Evolutionary conservation across 2,113 vertebrate species (phyloP).

Genomic region (Lagopus muta): DNA sequence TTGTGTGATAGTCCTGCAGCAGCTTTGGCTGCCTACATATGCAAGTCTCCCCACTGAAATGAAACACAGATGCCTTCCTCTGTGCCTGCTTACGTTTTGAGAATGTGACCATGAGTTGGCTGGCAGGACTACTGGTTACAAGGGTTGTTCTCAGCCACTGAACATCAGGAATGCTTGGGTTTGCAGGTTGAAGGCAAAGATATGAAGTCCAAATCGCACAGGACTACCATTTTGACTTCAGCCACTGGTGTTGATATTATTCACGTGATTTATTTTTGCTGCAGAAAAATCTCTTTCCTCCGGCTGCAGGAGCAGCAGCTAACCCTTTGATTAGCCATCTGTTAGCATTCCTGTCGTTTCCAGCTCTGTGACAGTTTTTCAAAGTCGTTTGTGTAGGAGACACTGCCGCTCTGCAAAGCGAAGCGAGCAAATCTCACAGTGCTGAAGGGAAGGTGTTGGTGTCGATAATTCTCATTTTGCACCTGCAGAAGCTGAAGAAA

Average conservation of each 20-base stretch:
- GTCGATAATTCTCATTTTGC: not conserved
- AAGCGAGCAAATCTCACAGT: not conserved
- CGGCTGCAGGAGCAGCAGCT: not conserved
- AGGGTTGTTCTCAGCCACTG: not conserved
- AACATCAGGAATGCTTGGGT: not conserved
- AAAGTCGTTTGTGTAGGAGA: not conserved
- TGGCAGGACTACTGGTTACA: not conserved
- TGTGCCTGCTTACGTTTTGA: not conserved
- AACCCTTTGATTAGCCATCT: not conserved
- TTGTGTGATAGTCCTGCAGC: not conserved
- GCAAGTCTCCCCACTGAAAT: not conserved
- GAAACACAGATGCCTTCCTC: not conserved
- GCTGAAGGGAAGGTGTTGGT: not conserved
- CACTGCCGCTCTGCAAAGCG: not conserved
- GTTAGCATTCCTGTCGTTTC: not conserved
- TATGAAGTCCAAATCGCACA: not conserved
- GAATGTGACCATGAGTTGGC: not conserved
- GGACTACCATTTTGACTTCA: not conserved
- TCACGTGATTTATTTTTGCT: not conserved
- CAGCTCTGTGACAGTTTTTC: not conserved
- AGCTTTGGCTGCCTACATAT: not conserved
- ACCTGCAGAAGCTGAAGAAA: not conserved
- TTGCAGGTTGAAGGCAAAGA: not conserved
- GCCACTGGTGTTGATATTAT: not conserved
- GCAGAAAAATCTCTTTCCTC: not conserved